Evolutionary conservation across 2,113 vertebrate species (phyloP).

Genomic region (Mirza zaza): DNA sequence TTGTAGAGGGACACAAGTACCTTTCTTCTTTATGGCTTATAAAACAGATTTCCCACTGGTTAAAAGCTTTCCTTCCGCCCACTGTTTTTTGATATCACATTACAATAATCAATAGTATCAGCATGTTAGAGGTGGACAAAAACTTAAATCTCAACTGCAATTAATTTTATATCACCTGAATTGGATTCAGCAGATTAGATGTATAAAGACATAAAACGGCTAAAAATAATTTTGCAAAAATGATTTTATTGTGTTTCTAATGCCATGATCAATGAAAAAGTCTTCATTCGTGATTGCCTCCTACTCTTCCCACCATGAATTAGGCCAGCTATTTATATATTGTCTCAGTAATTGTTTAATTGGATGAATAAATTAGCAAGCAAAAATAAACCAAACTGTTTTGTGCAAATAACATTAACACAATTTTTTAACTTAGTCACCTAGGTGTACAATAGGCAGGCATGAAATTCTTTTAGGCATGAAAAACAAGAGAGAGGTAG

Average conservation of each 20-base stretch:
- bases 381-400: neutral
- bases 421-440: neutral
- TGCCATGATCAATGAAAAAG: neutral
- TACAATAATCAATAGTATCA: neutral
- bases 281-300: neutral
- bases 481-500: neutral
- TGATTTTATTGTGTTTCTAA: neutral
- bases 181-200: neutral
- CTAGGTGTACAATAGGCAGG: neutral
- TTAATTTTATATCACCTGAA: neutral
- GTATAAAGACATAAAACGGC: neutral
- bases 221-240: neutral
- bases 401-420: constrained; percentile 42
- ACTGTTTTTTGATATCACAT: neutral
- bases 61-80: neutral
- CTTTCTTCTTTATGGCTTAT: neutral
- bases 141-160: neutral
- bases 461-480: neutral
- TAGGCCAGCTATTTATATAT: constrained; percentile 24
- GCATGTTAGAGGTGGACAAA: neutral
- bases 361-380: constrained; percentile 39
- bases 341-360: constrained; percentile 43
- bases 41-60: neutral
- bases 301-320: neutral
- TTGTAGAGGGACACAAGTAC: neutral